These are phyloP conservation scores for Chelonus formosanus DNA, from an alignment of 2,888 invertebrate species.

Conservation along the genomic window DNA sequence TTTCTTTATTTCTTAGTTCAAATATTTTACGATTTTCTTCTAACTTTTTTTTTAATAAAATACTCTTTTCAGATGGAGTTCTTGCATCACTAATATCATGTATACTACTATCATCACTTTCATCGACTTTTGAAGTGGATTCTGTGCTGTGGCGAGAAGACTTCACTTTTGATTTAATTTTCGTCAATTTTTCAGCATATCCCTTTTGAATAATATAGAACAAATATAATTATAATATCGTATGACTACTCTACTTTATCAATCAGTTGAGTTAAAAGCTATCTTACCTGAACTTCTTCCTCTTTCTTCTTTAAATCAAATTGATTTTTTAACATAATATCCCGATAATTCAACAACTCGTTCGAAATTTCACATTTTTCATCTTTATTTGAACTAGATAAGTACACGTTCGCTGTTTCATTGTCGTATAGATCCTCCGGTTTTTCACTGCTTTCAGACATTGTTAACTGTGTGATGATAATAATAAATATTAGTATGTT, in stretches of 20 bases:
- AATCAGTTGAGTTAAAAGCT: neutral
- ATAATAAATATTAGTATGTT: slow-evolving; percentile 56
- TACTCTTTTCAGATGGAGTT: slow-evolving; percentile 60
- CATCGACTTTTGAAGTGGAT: slow-evolving; percentile 35
- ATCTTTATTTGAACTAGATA: slow-evolving; percentile 43
- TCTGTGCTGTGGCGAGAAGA: slow-evolving; percentile 52
- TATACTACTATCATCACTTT: slow-evolving; percentile 43
- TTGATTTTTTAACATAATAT: slow-evolving; percentile 58
- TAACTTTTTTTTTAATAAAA: slow-evolving; percentile 60
- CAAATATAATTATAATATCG: neutral
- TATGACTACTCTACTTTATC: slow-evolving; percentile 13
- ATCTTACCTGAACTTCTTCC: slow-evolving; percentile 59
- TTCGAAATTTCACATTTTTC: slow-evolving; percentile 53
- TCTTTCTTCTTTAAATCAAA: slow-evolving; percentile 59
- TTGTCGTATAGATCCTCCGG: slow-evolving; percentile 48
- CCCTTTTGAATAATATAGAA: slow-evolving; percentile 51
- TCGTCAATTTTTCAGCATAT: slow-evolving; percentile 62
- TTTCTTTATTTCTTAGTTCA: slow-evolving; percentile 61
- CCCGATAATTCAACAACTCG: slow-evolving; percentile 57
- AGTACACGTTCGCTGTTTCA: neutral
- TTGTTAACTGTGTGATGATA: slow-evolving; percentile 55
- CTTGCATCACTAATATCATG: slow-evolving; percentile 58
- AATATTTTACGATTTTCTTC: slow-evolving; percentile 64
- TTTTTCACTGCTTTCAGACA: slow-evolving; percentile 58
- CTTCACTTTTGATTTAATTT: slow-evolving; percentile 63